phyloP scores from a whole-genome alignment of 2,888 invertebrate genomes.

The Notocelia uddmanniana region DNA sequence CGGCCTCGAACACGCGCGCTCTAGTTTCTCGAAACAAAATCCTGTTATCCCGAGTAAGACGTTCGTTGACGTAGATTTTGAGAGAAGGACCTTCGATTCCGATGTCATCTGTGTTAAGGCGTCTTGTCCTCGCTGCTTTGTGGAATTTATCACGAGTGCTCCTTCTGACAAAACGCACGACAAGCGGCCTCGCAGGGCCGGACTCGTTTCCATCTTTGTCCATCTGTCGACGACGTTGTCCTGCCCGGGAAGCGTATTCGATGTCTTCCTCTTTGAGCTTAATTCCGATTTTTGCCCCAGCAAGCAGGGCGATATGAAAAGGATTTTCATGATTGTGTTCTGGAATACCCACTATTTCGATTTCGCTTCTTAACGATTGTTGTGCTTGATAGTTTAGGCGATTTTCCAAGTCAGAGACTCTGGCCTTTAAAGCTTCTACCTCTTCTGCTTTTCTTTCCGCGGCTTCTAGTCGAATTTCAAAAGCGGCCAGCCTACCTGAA shows the following conservation, averaged over 20 bases:
- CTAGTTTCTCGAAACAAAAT: constrained; percentile 8
- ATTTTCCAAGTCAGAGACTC: neutral
- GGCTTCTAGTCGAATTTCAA: neutral
- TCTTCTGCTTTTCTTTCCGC: neutral
- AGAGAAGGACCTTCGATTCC: neutral
- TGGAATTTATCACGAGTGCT: neutral
- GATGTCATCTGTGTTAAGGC: neutral
- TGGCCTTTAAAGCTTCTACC: neutral
- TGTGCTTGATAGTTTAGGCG: constrained; percentile 2
- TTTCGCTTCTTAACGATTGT: constrained; percentile 4
- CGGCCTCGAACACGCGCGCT: neutral
- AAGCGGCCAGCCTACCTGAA: neutral
- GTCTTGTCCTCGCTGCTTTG: neutral
- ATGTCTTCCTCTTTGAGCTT: neutral
- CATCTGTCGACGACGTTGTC: neutral
- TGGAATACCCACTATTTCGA: constrained; percentile 7
- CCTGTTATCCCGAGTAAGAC: constrained; percentile 7
- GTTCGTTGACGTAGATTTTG: constrained; percentile 13
- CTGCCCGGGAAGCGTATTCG: neutral
- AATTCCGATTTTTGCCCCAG: neutral
- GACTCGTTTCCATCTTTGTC: too few relatives aligned
- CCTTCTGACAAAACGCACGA: neutral
- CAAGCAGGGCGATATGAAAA: neutral
- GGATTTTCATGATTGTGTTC: neutral
- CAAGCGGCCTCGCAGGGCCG: neutral